phyloP scores from a whole-genome alignment of 23 tunicate species.

The Trididemnum miniatum region DNA sequence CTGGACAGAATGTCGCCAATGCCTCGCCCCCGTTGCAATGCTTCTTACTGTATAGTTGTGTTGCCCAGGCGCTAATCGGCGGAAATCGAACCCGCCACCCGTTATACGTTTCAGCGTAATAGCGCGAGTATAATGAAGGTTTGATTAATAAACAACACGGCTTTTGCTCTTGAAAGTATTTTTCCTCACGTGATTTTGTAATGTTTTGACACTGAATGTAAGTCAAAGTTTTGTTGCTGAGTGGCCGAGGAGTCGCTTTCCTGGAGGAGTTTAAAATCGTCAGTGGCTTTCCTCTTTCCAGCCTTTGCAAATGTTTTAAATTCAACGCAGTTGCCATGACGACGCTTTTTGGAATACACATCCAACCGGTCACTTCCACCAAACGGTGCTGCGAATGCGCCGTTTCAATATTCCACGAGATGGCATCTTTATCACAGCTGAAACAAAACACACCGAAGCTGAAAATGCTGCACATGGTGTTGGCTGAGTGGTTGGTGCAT shows the following conservation, averaged over 20 bases:
- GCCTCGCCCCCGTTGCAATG: too few species aligned
- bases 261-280: not conserved
- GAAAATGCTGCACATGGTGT: too few species aligned
- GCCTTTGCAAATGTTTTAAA: slow-evolving; percentile 20
- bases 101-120: too few species aligned
- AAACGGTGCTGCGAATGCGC: slow-evolving; percentile 16
- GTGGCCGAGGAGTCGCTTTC: not conserved
- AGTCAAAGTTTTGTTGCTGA: not conserved
- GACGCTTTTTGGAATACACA: slow-evolving; percentile 58
- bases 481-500: too few species aligned
- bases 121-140: too few species aligned
- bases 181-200: not conserved
- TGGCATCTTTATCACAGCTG: not conserved
- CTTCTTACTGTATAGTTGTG: too few species aligned
- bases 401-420: not conserved
- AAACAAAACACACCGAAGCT: not conserved
- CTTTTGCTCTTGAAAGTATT: too few species aligned
- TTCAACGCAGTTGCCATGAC: slow-evolving; percentile 65
- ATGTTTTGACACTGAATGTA: not conserved
- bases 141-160: too few species aligned
- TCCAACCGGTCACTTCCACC: slow-evolving; percentile 45
- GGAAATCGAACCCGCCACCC: too few species aligned
- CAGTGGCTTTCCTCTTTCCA: slow-evolving; percentile 21
- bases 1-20: too few species aligned
- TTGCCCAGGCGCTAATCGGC: too few species aligned